These are phyloP conservation scores for Brachyhypopomus gauderio DNA, from an alignment of 2,113 vertebrate species.

Conservation along the genomic window DNA sequence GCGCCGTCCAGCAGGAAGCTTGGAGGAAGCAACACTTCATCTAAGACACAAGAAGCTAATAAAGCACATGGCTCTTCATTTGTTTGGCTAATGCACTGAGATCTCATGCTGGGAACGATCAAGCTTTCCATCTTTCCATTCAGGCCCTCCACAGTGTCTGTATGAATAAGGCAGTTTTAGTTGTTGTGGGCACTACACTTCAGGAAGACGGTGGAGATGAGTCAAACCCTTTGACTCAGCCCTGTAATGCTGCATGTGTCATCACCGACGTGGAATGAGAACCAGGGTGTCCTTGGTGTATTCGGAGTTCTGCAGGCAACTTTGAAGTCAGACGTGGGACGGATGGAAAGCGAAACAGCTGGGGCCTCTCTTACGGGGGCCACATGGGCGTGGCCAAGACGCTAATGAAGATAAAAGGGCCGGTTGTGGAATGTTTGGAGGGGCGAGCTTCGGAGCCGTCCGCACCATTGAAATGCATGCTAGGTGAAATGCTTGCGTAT, in stretches of 20 bases:
- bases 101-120: not conserved
- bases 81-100: not conserved
- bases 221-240: too few relatives aligned
- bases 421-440: not conserved
- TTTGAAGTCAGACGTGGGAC: constrained; percentile 1
- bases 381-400: not conserved
- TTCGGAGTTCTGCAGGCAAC: not conserved
- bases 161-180: too few relatives aligned
- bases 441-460: not conserved
- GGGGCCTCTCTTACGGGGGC: constrained; percentile 11
- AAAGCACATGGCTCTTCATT: not conserved
- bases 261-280: too few relatives aligned
- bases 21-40: not conserved
- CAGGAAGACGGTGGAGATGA: too few relatives aligned
- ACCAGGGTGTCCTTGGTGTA: too few relatives aligned
- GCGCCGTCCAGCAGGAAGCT: not conserved
- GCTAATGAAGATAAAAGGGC: not conserved
- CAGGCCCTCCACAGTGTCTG: too few relatives aligned
- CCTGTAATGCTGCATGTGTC: too few relatives aligned
- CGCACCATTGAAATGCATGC: not conserved
- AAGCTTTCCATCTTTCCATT: too few relatives aligned
- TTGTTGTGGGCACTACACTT: too few relatives aligned
- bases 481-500: not conserved
- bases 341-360: constrained; percentile 24
- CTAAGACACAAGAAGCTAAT: not conserved